Evolutionary conservation across 2,113 vertebrate genomes (phyloP).

Genomic region (Apeltes quadracus): DNA sequence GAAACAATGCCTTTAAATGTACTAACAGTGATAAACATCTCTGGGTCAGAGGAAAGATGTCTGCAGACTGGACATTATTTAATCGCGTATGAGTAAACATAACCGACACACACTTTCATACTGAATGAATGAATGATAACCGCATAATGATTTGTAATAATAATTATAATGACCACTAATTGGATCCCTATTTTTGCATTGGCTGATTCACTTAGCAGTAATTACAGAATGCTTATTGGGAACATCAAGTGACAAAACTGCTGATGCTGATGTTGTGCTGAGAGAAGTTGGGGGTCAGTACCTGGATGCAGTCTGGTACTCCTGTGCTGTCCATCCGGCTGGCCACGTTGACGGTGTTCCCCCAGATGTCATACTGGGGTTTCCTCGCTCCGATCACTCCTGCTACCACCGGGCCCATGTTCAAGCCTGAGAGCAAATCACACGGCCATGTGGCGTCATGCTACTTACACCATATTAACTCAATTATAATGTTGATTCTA

Average conservation of each 20-base stretch:
- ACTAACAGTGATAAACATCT: neutral
- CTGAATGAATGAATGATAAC: neutral
- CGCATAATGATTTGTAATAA: conserved; percentile 9
- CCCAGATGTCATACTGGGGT: conserved; percentile 97
- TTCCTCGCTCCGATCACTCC: conserved; percentile 95
- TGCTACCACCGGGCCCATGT: conserved; percentile 95
- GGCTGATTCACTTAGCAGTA: neutral
- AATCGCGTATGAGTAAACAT: conserved; percentile 1
- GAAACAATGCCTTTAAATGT: conserved; percentile 2
- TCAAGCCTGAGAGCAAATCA: conserved; percentile 82
- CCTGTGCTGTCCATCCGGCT: conserved; percentile 98
- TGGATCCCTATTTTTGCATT: conserved; percentile 2
- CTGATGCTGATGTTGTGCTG: neutral
- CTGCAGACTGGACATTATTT: neutral
- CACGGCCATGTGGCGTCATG: conserved; percentile 12
- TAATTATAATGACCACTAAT: conserved; percentile 11
- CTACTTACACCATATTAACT: conserved; percentile 5
- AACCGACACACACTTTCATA: neutral
- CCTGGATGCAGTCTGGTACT: conserved; percentile 94
- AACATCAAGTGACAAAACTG: neutral
- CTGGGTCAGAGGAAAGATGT: neutral
- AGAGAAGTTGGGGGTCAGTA: conserved; percentile 42
- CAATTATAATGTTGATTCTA: neutral
- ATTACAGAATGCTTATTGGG: conserved; percentile 1
- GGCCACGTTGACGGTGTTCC: conserved; percentile 96